phyloP scores from a whole-genome alignment of 64 coral and sea anemone species.

The Montipora efflorescens region DNA sequence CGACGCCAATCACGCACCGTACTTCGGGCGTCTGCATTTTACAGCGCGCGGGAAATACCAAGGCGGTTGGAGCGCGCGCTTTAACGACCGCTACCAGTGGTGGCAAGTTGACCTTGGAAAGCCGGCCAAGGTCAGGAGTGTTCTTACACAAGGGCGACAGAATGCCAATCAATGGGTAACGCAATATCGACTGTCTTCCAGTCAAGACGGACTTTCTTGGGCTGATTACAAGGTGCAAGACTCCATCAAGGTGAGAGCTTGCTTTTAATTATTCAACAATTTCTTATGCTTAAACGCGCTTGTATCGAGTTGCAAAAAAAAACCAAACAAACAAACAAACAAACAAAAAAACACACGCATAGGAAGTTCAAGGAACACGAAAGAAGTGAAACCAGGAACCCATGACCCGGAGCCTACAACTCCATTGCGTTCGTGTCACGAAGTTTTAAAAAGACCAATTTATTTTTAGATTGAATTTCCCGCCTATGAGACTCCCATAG shows the following conservation, averaged over 20 bases:
- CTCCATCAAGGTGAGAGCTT: conserved; percentile 56
- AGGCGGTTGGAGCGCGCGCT: conserved; percentile 69
- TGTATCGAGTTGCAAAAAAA: no score
- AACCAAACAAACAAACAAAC: no score
- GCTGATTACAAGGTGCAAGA: conserved; percentile 67
- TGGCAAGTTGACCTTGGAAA: conserved; percentile 73
- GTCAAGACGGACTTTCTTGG: conserved; percentile 69
- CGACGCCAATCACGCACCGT: conserved; percentile 45
- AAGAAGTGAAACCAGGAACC: no score
- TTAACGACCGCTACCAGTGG: conserved; percentile 75
- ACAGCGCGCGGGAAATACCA: conserved; percentile 20
- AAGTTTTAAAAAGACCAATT: no score
- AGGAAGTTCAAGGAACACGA: no score
- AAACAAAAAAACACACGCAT: no score
- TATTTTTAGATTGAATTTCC: no score
- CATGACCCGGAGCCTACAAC: no score
- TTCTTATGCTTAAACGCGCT: no score
- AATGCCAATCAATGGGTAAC: conserved; percentile 86
- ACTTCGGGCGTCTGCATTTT: conserved; percentile 68
- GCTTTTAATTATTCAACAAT: background rate
- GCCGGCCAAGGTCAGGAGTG: conserved; percentile 64
- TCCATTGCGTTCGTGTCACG: no score
- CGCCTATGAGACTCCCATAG: no score
- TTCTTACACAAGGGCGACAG: conserved; percentile 79
- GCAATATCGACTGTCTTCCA: conserved; percentile 60